A percentile compares a stretch with the other conserved stretches of the same genome.
These are phyloP conservation scores for Melipona quadrifasciata DNA, from an alignment of 1,140 invertebrate species.

Conservation along the genomic window DNA sequence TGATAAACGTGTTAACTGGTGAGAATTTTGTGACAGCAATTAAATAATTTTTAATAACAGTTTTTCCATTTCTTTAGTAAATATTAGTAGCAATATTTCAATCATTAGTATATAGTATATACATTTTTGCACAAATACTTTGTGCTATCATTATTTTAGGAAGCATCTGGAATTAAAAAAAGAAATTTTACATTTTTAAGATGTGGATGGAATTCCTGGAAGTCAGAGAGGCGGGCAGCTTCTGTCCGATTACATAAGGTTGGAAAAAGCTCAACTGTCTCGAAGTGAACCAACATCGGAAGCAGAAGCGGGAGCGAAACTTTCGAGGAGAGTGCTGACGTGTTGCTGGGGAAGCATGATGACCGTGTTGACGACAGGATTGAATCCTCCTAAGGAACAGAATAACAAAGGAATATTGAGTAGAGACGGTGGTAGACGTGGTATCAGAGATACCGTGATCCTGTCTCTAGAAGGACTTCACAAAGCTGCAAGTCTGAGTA, in stretches of 20 bases:
- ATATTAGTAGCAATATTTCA: too few species aligned
- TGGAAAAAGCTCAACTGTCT: conserved; percentile 87
- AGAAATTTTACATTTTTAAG: conserved; percentile 69
- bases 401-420: conserved; percentile 76
- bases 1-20: conserved; percentile 91
- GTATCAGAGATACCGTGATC: conserved; percentile 89
- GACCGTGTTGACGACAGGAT: conserved; percentile 90
- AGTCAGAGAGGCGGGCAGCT: conserved; percentile 87
- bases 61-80: not conserved
- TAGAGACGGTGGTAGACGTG: conserved; percentile 83
- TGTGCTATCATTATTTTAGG: not conserved
- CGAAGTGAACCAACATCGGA: conserved; percentile 87
- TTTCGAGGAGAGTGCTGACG: conserved; percentile 88
- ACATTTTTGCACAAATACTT: not conserved
- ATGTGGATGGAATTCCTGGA: conserved; percentile 91
- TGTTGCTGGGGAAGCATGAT: conserved; percentile 96
- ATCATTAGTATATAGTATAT: too few species aligned
- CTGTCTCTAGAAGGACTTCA: conserved; percentile 91
- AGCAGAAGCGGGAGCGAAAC: conserved; percentile 86
- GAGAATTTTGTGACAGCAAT: too few species aligned
- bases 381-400: conserved; percentile 82
- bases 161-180: not conserved
- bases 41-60: not conserved
- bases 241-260: conserved; percentile 91
- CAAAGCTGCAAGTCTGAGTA: conserved; percentile 89